phyloP scores from a whole-genome alignment of 1,140 invertebrate species.

The Bombyx mandarina region DNA sequence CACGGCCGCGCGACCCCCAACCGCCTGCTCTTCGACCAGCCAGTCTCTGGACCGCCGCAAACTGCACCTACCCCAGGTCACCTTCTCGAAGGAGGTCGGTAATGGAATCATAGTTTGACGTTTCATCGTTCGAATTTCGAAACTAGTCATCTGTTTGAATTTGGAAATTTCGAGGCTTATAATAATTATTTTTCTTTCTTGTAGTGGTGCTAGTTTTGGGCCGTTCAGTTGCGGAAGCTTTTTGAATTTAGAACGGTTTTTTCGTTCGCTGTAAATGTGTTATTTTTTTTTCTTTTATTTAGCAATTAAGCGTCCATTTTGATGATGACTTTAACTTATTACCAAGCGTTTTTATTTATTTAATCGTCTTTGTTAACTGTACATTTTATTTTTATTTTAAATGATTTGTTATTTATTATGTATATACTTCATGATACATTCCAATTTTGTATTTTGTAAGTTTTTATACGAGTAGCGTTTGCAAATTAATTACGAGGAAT shows the following conservation, averaged over 20 bases:
- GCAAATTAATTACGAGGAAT: too few relatives aligned
- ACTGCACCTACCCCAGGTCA: conserved; percentile 82
- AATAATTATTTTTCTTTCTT: not conserved
- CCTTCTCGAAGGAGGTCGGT: conserved; percentile 89
- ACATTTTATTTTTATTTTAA: conserved; percentile 28
- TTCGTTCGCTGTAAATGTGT: conserved; percentile 22
- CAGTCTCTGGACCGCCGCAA: conserved; percentile 69
- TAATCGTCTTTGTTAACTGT: conserved; percentile 18
- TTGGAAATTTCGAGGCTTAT: conserved; percentile 1
- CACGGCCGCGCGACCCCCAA: conserved; percentile 64
- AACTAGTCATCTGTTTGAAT: conserved; percentile 17
- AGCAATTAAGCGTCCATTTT: too few relatives aligned
- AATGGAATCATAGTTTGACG: conserved; percentile 76
- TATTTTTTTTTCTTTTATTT: conserved; percentile 18
- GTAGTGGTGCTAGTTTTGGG: conserved; percentile 9
- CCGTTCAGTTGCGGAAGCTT: not conserved
- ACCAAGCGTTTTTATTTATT: conserved; percentile 6
- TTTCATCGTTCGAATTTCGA: conserved; percentile 8
- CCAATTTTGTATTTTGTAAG: conserved; percentile 26
- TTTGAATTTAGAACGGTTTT: conserved; percentile 7
- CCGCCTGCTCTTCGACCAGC: conserved; percentile 64
- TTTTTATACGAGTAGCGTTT: too few relatives aligned
- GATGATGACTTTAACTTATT: too few relatives aligned
- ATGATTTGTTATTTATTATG: conserved; percentile 34
- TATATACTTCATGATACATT: conserved; percentile 57